Evolutionary conservation across 2,888 invertebrate species (phyloP).

Genomic region (Lasioglossum zephyrum): DNA sequence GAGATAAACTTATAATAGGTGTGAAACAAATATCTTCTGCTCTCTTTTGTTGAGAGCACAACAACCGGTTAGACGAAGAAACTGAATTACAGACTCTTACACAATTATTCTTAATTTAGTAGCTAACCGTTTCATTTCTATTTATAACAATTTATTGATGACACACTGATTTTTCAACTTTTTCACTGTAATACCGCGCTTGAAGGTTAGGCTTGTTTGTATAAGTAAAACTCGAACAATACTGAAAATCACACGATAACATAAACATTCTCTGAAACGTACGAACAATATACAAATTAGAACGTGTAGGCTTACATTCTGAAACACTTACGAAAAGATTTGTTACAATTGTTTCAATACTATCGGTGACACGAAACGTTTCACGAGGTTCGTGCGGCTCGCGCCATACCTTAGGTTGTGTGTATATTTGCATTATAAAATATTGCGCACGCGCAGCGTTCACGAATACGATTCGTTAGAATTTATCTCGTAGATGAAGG

Average conservation of each 20-base stretch:
- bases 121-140: not conserved
- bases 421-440: not conserved
- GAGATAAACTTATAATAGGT: not conserved
- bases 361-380: constrained; percentile 29
- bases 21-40: not conserved
- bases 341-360: constrained; percentile 40
- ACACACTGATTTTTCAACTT: not conserved
- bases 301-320: not conserved
- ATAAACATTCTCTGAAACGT: not conserved
- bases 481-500: constrained; percentile 27
- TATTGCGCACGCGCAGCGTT: not conserved
- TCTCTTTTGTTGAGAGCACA: constrained; percentile 1
- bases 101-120: constrained; percentile 19
- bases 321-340: constrained; percentile 51
- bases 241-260: constrained; percentile 28
- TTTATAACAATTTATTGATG: constrained; percentile 31
- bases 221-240: not conserved
- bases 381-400: constrained; percentile 59
- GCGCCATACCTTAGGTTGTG: constrained; percentile 49
- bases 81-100: not conserved
- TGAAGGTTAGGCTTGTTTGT: constrained; percentile 57
- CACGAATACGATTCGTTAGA: constrained; percentile 15
- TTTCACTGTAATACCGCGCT: constrained; percentile 6
- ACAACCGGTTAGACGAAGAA: not conserved
- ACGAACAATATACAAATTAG: not conserved